Evolutionary conservation across 2,797 vertebrate genomes (phyloP).

Genomic region (Champsocephalus gunnari): DNA sequence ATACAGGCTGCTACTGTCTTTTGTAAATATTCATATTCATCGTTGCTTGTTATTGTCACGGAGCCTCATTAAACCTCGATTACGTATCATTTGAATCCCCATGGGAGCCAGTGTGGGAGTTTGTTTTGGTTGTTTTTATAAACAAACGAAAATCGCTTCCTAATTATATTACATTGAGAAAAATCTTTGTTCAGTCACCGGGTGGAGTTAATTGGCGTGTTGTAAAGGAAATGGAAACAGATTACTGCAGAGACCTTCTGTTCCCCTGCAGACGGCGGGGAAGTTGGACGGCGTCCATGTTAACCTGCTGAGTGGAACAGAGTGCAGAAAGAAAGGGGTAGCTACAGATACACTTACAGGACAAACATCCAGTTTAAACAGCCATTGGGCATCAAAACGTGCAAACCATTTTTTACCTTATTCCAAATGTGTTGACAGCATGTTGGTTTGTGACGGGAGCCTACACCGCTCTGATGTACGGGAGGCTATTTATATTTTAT

Average conservation of each 20-base stretch:
- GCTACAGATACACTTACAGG: conserved; percentile 23
- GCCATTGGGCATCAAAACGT: conserved; percentile 7
- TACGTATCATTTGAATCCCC: conserved; percentile 69
- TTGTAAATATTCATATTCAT: conserved; percentile 70
- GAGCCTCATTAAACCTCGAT: conserved; percentile 76
- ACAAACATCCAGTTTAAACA: conserved; percentile 35
- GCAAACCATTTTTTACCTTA: background rate
- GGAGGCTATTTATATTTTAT: too few species aligned
- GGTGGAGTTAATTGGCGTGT: conserved; percentile 75
- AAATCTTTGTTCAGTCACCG: conserved; percentile 72
- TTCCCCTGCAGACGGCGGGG: conserved; percentile 68
- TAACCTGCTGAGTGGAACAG: conserved; percentile 77
- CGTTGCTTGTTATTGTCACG: conserved; percentile 63
- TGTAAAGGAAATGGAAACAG: conserved; percentile 71
- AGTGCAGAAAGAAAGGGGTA: conserved; percentile 42
- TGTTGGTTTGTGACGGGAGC: background rate
- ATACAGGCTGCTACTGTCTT: conserved; percentile 45
- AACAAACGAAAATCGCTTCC: conserved; percentile 67
- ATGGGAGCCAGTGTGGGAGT: conserved; percentile 40
- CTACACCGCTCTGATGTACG: background rate
- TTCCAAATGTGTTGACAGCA: background rate
- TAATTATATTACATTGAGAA: conserved; percentile 67
- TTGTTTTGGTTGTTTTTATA: conserved; percentile 35
- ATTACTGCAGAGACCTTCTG: conserved; percentile 77
- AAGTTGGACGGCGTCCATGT: conserved; percentile 70